Evolutionary conservation across 2,113 vertebrate genomes (phyloP), one percentile per base, ranked within the genome.

Genomic region (Xenopus borealis): DNA sequence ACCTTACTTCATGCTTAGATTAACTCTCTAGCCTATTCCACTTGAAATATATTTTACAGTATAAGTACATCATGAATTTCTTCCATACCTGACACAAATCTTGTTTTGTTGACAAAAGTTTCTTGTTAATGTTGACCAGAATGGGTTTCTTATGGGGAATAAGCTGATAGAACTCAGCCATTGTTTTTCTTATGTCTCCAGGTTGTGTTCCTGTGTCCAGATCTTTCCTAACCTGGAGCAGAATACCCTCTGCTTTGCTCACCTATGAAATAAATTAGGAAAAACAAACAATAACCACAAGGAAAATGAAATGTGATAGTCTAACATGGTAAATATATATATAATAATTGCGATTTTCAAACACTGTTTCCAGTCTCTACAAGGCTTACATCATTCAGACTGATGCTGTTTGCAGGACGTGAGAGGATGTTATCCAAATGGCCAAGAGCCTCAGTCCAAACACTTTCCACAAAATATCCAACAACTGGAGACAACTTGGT

Each of bases 21-120:
- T 59, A 50, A 40, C 33, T 6, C 33, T 40, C 33, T 40, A 7
- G 33, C 33, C 33, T 27, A 27, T 3, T 27, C 23, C 23, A 27
- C 2, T 27, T 27, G 23, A 27, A 40, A 40, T 40, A 40, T 40
- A 40, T 40, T 40, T 7, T 40, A 40, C 8, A 40, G 33, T 40
- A 40, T 1, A 40, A 9, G 1, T 27, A 27, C 23, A 27, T 27
- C 23, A 27, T 27, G 23, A 1, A 40, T 40, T 40, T 40, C 1
- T 55, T 55, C 16, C n/a, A 86, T 91, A 95, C 92, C 93, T 94
- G 93, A 78, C 94, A 95, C 19, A 95, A 87, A 74, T 96, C 91
- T 62, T 94, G 88, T 78, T 91, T 90, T 73, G 86, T 82, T 12
- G 92, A 90, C 63, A 95, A 64, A 1, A 88, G 53, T 44, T 72